Evolutionary conservation across 2,888 invertebrate genomes (phyloP).

Genomic region (Trachelus tabidus): DNA sequence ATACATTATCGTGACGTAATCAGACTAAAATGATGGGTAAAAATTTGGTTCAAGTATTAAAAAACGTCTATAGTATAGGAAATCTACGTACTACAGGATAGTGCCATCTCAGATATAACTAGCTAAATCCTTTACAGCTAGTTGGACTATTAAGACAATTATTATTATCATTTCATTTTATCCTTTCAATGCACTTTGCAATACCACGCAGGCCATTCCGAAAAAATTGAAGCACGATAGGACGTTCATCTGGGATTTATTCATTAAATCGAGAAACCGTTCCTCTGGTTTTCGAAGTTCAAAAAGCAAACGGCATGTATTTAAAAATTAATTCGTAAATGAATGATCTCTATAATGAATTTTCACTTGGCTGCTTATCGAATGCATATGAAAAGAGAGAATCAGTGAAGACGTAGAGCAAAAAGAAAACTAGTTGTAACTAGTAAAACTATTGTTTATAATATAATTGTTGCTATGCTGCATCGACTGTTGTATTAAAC

Average conservation of each 20-base stretch:
- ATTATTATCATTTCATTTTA: conserved; percentile 31
- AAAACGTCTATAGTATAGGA: neutral
- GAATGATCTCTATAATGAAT: neutral
- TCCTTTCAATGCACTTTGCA: conserved; percentile 19
- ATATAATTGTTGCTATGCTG: neutral
- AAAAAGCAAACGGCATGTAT: conserved; percentile 26
- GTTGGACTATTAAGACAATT: conserved; percentile 8
- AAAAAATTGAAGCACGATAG: conserved; percentile 25
- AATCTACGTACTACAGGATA: conserved; percentile 10
- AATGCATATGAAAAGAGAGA: neutral
- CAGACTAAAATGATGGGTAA: conserved; percentile 32
- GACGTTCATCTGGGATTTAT: conserved; percentile 18
- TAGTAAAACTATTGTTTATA: neutral
- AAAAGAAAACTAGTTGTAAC: neutral
- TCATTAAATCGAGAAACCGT: conserved; percentile 14
- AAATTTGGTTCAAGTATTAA: conserved; percentile 21
- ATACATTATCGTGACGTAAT: conserved; percentile 40
- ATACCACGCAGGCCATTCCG: conserved; percentile 9
- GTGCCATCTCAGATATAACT: conserved; percentile 33
- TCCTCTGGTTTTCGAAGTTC: conserved; percentile 18
- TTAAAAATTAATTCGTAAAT: conserved; percentile 30
- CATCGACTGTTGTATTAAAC: neutral
- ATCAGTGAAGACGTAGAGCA: neutral
- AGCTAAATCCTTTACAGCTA: conserved; percentile 1
- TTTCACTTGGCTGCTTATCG: neutral